Conservation (phyloP, 2,113 vertebrate species). For the Hypomesus transpacificus region DNA sequence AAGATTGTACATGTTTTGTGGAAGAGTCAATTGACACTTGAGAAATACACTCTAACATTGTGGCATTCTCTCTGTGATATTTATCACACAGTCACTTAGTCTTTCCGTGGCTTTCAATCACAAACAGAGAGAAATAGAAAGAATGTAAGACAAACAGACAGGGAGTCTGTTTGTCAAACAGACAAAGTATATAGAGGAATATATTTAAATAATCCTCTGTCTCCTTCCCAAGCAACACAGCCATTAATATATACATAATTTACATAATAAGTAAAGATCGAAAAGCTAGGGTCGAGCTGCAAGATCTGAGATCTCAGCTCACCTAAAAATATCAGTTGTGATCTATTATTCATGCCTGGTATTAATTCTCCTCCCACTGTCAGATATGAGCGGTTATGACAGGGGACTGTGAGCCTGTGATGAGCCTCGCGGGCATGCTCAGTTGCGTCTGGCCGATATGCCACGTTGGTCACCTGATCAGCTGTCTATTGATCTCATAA, state of each 20-base stretch:
- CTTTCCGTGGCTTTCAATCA: conserved; percentile 19
- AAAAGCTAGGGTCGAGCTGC: conserved; percentile 67
- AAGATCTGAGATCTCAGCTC: conserved; percentile 75
- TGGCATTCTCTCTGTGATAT: conserved; percentile 64
- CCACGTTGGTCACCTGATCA: conserved; percentile 74
- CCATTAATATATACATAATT: conserved; percentile 63
- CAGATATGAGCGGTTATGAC: conserved; percentile 78
- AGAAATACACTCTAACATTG: conserved; percentile 35
- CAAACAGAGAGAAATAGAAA: neutral
- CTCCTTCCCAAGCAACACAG: conserved; percentile 50
- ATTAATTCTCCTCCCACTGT: conserved; percentile 72
- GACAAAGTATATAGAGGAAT: conserved; percentile 7
- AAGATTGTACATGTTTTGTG: conserved; percentile 14
- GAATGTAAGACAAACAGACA: neutral
- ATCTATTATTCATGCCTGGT: conserved; percentile 86
- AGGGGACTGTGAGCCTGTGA: conserved; percentile 65
- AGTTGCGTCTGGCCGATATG: conserved; percentile 46
- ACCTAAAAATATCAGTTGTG: conserved; percentile 80
- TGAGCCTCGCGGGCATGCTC: conserved; percentile 42
- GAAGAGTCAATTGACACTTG: conserved; percentile 29
- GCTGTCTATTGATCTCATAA: conserved; percentile 80
- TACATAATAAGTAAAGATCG: conserved; percentile 38
- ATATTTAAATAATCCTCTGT: conserved; percentile 51
- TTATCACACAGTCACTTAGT: conserved; percentile 63
- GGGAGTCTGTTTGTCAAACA: too few relatives aligned